These are phyloP conservation scores for Lepisosteus oculatus DNA, from an alignment of 2,113 vertebrate genomes.

Conservation along the genomic window DNA sequence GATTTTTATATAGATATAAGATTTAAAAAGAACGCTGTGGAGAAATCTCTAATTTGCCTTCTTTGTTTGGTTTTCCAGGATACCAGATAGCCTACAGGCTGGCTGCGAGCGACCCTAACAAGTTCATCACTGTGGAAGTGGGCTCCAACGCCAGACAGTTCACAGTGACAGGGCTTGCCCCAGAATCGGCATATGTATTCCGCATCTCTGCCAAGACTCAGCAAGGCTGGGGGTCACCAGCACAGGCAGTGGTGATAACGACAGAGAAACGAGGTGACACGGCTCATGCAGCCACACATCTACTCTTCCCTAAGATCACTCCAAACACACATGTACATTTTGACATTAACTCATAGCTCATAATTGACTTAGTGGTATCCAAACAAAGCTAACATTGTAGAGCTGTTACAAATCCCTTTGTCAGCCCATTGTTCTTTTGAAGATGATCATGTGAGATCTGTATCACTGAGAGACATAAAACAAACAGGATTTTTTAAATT, in stretches of 20 bases:
- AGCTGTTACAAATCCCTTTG: no score
- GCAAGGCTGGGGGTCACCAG: slow-evolving; percentile 86
- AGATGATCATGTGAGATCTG: no score
- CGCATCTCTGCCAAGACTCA: slow-evolving; percentile 82
- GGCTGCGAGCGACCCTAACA: slow-evolving; percentile 79
- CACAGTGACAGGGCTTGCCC: slow-evolving; percentile 76
- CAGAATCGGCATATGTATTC: slow-evolving; percentile 84
- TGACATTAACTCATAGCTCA: no score
- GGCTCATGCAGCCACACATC: neutral
- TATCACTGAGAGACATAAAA: no score
- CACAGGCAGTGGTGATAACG: slow-evolving; percentile 88
- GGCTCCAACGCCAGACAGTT: slow-evolving; percentile 85
- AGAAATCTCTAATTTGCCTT: no score
- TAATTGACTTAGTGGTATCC: no score
- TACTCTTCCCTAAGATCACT: neutral
- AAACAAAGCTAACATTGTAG: no score
- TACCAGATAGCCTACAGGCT: slow-evolving; percentile 92
- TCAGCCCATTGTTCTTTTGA: no score
- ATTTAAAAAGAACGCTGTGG: no score
- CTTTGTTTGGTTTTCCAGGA: slow-evolving; percentile 52
- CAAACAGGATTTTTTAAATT: no score
- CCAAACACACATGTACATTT: slow-evolving; percentile 1
- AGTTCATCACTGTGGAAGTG: slow-evolving; percentile 88
- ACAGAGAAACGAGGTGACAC: slow-evolving; percentile 87
- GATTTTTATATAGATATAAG: no score